Evolutionary conservation across 1,140 invertebrate species (phyloP), one percentile per base, ranked within the genome.

Genomic region (Papilio polytes): DNA sequence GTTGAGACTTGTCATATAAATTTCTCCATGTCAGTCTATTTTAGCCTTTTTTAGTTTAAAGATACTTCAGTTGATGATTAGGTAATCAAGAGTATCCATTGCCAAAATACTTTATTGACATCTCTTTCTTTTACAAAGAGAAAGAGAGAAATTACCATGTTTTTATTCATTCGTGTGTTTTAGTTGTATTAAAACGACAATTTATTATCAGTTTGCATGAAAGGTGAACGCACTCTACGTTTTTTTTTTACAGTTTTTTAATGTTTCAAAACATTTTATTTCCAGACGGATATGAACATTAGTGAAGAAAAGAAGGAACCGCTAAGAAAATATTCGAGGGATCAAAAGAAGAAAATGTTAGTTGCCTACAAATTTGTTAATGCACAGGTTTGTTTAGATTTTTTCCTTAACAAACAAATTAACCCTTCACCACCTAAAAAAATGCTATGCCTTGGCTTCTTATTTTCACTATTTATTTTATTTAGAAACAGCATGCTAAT

Each of bases 281-380:
- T 91, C 66, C 91, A 95, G 95, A 89, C 98, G 89, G 98, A 98
- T 90, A 98, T 98, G 98, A 99, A 99, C 95, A 94, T 98, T 77
- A 97, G 96, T 0, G 98, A 98, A 83, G 98, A 98, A 87, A 98
- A 98, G 90, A 98, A 98, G 87, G 96, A 97, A 73, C 98, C 98
- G 0, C 89, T 98, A 12, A 95, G 97, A 80, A 95, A 96, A 13
- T 96, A 97, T 85, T 95, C 97, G 0, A 95, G 97, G 15, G 94
- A 96, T 13, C 97, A 97, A 86, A 98, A 98, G 89, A 97, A 97
- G 86, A 96, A 97, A 66, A 98, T 99, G 97, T 89, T 99, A 44
- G 96, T 97, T 0, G 96, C 98, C 87, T 97, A 97, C 84, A 97
- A 97, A 88, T 97, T 97, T 77, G 96, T 96, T 53, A 96, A 94